Conservation (phyloP, 2,888 invertebrate species). For the Hyposoter didymator region DNA sequence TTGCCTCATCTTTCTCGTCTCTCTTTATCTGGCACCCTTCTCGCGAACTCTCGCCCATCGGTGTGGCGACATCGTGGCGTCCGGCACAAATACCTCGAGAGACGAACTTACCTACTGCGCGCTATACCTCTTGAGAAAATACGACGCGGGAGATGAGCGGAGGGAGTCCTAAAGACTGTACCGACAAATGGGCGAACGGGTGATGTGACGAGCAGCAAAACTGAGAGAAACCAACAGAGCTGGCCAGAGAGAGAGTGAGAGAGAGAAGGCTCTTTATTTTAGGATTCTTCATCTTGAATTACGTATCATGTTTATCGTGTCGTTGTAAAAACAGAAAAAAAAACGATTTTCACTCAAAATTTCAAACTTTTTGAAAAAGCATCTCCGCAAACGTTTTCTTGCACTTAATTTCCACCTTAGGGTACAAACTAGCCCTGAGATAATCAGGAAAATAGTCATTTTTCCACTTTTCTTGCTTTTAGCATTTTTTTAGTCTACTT, state of each 20-base stretch:
- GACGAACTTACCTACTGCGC: conserved; percentile 45
- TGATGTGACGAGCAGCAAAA: conserved; percentile 42
- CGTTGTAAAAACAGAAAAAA: background rate
- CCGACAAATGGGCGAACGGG: conserved; percentile 47
- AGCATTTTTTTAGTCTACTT: too few species aligned
- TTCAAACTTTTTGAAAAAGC: background rate
- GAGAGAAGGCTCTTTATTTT: conserved; percentile 44
- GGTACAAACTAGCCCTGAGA: too few species aligned
- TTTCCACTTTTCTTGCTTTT: too few species aligned
- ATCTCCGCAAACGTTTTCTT: background rate
- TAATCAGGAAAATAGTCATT: too few species aligned
- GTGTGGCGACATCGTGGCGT: conserved; percentile 76
- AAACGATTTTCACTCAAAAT: background rate
- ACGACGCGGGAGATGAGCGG: conserved; percentile 27
- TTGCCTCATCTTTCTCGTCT: conserved; percentile 26
- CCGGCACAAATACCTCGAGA: conserved; percentile 76
- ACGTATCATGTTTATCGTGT: conserved; percentile 39
- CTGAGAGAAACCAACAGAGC: conserved; percentile 8
- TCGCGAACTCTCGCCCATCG: conserved; percentile 57
- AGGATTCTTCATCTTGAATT: conserved; percentile 60
- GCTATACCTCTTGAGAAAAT: conserved; percentile 19
- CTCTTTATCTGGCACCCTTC: conserved; percentile 38
- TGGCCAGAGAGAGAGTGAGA: background rate
- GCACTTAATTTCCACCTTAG: too few species aligned
- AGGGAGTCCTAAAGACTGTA: conserved; percentile 25